Evolutionary conservation across 2,888 invertebrate species (phyloP), one percentile per base, ranked within the genome.

Genomic region (Sesamia inferens): DNA sequence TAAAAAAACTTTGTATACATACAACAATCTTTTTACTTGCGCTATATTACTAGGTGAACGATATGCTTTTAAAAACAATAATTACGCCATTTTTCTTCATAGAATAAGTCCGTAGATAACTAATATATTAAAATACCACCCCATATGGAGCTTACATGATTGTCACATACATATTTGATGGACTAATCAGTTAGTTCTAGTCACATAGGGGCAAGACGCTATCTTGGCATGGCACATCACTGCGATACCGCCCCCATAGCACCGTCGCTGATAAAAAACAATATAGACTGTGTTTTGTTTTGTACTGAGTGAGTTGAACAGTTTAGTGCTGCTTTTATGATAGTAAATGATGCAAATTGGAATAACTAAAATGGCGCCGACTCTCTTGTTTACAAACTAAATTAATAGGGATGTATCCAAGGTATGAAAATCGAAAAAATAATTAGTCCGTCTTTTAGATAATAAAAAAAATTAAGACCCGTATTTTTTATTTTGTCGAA

Each of bases 171-270:
- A 81, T 79, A 85, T 85, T 85, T 82, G 84, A 85, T 85, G 78
- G 22, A 58, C 42, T 80, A 85, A 85, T 82, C 85, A 68, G 79
- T 77, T 75, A 78, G 82, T 82, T 74, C 74, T 85, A 84, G 65
- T 66, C 58, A 57, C 68, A 85, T 87, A 85, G 76, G 87, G 86
- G 85, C 58, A 82, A 85, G 78, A 81, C 87, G 74, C 44, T 82
- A 82, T 81, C 82, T 71, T 82, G 68, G 70, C 76, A 62, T 74
- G 86, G 85, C 87, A 73, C 70, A 63, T 73, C 78, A 55, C 55
- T 4, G 44, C 71, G 90, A 91, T 91, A 91, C 61, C 55, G 68
- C 91, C 91, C 91, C 86, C 86, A 91, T 89, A 82, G 71, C 76
- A 80, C 75, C 71, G 74, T 68, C 67, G 78, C 76, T 86, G 89